Evolutionary conservation across 2,113 vertebrate genomes (phyloP).

Genomic region (Microcebus ravelobensis): DNA sequence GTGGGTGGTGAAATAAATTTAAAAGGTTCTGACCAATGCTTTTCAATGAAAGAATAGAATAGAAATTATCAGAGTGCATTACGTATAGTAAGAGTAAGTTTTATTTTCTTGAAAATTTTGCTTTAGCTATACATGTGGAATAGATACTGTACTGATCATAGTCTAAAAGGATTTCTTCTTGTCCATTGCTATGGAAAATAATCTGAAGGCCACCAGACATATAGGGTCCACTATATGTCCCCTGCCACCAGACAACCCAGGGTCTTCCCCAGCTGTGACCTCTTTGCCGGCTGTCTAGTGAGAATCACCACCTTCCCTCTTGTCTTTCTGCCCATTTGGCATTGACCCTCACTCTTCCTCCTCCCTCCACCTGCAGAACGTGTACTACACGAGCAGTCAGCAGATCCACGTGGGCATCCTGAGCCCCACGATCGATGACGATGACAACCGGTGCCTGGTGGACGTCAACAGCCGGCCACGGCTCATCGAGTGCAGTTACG

Average conservation of each 20-base stretch:
- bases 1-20: not conserved
- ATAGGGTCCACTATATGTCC: not conserved
- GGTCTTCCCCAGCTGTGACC: not conserved
- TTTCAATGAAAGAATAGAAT: conserved; percentile 37
- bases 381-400: conserved; percentile 96
- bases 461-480: conserved; percentile 95
- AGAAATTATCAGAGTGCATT: not conserved
- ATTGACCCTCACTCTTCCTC: not conserved
- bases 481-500: conserved; percentile 98
- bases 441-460: conserved; percentile 99
- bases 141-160: not conserved
- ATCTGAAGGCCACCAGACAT: not conserved
- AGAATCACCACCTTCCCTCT: not conserved
- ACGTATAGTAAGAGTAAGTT: not conserved
- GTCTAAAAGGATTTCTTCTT: not conserved
- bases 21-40: not conserved
- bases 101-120: conserved; percentile 10
- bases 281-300: not conserved
- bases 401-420: conserved; percentile 94
- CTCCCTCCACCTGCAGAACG: conserved; percentile 87
- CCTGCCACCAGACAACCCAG: not conserved
- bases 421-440: conserved; percentile 96
- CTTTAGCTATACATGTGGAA: not conserved
- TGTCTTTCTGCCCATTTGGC: not conserved
- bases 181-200: not conserved